Percentiles rank a stretch among this genome's conserved stretches.
Conservation (phyloP, 2,888 invertebrate genomes). For the Parnassius glacialis region DNA sequence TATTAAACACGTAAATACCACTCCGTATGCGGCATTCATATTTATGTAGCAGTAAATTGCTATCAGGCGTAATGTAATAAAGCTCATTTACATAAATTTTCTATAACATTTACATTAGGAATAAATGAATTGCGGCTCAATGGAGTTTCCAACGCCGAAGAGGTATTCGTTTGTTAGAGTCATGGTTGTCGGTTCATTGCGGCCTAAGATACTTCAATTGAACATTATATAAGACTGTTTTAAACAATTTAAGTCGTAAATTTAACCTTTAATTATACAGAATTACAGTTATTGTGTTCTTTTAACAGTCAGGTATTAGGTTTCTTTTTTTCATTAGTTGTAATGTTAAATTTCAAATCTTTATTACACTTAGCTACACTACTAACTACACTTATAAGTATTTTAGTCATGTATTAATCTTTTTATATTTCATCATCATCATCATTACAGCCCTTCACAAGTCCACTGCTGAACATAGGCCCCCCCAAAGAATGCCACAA, state of each 20-base stretch:
- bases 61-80: conserved; percentile 73
- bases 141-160: conserved; percentile 38
- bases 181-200: conserved; percentile 19
- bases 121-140: conserved; percentile 66
- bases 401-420: no score
- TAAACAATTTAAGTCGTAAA: neutral
- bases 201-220: conserved; percentile 2
- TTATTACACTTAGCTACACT: no score
- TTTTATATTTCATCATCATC: no score
- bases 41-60: conserved; percentile 69
- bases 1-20: conserved; percentile 41
- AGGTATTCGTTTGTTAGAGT: conserved; percentile 17
- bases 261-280: no score
- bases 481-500: no score
- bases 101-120: conserved; percentile 77
- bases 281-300: no score
- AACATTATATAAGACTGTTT: conserved; percentile 4
- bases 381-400: no score
- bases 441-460: no score
- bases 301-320: no score
- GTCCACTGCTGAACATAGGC: no score
- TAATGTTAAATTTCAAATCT: no score
- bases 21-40: conserved; percentile 60
- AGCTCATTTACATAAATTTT: conserved; percentile 75
- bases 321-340: no score